Base-by-base conservation (phyloP, 2,113 vertebrate genomes). In the Pyxicephalus adspersus region DNA sequence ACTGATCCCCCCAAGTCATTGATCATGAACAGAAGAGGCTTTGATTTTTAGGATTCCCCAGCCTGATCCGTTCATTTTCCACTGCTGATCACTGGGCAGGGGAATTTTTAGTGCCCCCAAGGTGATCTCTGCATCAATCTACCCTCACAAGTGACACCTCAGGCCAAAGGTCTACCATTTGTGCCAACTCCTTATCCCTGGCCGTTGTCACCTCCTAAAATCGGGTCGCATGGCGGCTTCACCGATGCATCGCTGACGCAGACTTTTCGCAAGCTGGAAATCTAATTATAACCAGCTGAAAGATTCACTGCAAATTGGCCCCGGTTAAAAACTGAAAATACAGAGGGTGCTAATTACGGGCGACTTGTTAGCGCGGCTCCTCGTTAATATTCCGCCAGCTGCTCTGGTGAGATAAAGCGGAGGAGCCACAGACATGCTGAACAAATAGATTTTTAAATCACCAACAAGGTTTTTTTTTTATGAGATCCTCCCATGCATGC, bases 281-380 rank as follows among this genome's bases (percentile, higher is more conserved):
- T 85, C 85, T 87, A 89, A 88, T 90, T 84, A 85, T 88, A 87
- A 86, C 38, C 87, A 87, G 80, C 82, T 22, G 66, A 70, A 87
- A 89, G 89, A 87, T 84, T 85, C 85, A 83, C 89, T 83, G 84
- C 86, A 85, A 86, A 89, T 88, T 89, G 89, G 85, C 88, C 87
- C 87, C 87, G 77, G 89, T 87, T 86, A 88, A 83, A n/a, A 88
- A 92, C 91, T 86, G 92, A 92, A 92, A 94, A 94, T 79, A 63
- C 87, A 86, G 86, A 89, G 86, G 87, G 85, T 85, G 86, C 88
- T 89, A 89, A 92, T 90, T 89, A 88, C 86, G 85, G 85, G 85
- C 87, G 89, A 85, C 86, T 85, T 90, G 89, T 91, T 88, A 89
- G 86, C 87, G 77, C 87, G 64, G 87, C 55, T 84, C 84, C 87